A percentile compares a stretch with the other conserved stretches of the same genome.
phyloP scores from a whole-genome alignment of 2,797 vertebrate genomes.

The Dendrocincla fuliginosa region DNA sequence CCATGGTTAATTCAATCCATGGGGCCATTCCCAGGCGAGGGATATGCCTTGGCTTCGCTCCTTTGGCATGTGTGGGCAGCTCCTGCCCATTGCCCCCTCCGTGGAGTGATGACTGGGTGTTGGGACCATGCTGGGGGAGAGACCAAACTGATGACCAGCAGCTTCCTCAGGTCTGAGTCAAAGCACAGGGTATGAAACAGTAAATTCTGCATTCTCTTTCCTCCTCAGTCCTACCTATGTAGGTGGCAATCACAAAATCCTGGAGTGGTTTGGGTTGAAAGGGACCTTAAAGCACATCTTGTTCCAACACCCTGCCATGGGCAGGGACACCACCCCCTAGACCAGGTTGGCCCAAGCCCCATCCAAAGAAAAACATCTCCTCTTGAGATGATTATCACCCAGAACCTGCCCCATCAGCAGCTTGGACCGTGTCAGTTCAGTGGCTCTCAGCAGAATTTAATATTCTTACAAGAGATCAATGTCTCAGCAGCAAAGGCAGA shows the following conservation, averaged over 20 bases:
- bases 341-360: not conserved
- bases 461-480: not conserved
- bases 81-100: not conserved
- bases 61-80: not conserved
- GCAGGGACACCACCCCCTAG: not conserved
- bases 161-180: rapidly evolving
- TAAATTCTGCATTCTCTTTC: not conserved
- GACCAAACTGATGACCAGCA: rapidly evolving
- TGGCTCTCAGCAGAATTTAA: not conserved
- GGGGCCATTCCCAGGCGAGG: not conserved
- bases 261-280: not conserved
- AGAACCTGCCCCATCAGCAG: not conserved
- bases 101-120: not conserved
- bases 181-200: not conserved
- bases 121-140: not conserved
- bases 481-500: not conserved
- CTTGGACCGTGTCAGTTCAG: not conserved
- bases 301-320: not conserved
- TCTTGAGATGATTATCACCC: not conserved
- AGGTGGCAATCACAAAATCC: not conserved
- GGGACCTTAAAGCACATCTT: not conserved
- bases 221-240: not conserved
- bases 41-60: not conserved
- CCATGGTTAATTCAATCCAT: rapidly evolving
- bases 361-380: not conserved